Base-by-base conservation (phyloP, 2,797 vertebrate species). In the Simalia tracyae region DNA sequence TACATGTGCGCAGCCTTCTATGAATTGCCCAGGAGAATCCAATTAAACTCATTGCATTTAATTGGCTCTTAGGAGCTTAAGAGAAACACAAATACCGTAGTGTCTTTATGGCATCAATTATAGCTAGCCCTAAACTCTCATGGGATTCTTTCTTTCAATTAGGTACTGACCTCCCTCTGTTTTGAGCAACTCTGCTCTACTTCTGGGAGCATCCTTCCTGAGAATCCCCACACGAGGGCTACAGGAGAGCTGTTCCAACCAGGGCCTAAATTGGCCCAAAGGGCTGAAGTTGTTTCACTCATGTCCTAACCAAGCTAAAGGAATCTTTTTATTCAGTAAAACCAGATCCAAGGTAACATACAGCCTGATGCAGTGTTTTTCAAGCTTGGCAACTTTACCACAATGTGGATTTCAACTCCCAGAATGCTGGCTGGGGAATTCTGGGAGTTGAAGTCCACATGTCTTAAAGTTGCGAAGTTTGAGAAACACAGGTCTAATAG, bases 1-100 rank as follows among this genome's bases (percentile, higher is more conserved):
- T 3, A 46, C 3, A 36, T 2, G 42, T 1, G 5, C 36, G 22
- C 19, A 81, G 9, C 19, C 36, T 81, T 46, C 36, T 46, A 46
- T 81, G 36, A 81, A 84, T n/a, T 36, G 59, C 91, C 86, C 91
- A 88, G 60, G 91, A 88, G 68, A 91, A 91, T 88, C 3, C 84
- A 17, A 54, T 63, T 91, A 88, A 91, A 88, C 14, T 88, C 42
- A 88, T 56, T 91, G 57, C 31, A 42, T 88, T 88, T 91, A 91
- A 91, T 88, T 88, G 68, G 68, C 72, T 72, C n/a, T 56, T 63
- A 46, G 11, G 68, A 88, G 59, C 86, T 88, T 81, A 91, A 46
- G 17, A 76, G 36, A 15, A 60, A 57, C 28, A 85, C 28, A 88
- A 91, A 91, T 26, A 61, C 14, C 28, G 26, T 46, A 81, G 72